These are phyloP conservation scores for Phenganax marumi DNA, from an alignment of 92 coral and sea anemone genomes.

Conservation along the genomic window DNA sequence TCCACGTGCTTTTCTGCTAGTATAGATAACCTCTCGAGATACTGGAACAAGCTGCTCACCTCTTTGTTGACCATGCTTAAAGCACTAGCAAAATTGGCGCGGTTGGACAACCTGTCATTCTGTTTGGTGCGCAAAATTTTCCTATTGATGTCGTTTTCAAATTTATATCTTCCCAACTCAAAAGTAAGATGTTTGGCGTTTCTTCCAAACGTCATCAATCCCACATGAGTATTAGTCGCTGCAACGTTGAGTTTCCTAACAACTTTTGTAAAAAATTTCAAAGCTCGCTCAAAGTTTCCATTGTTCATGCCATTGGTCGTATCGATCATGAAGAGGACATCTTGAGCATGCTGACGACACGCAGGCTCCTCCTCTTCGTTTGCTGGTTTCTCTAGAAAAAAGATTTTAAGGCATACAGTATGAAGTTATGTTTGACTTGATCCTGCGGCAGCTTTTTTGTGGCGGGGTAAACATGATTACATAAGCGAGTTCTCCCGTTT, in stretches of 20 bases:
- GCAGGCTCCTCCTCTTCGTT: neutral
- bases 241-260: constrained; percentile 27
- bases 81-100: constrained; percentile 1
- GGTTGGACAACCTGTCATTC: neutral
- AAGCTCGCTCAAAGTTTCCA: neutral
- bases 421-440: too few relatives aligned
- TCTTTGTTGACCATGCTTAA: constrained; percentile 20
- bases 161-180: constrained; percentile 10
- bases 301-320: constrained; percentile 1
- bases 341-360: constrained; percentile 15
- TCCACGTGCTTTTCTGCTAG: too few relatives aligned
- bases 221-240: constrained; percentile 20
- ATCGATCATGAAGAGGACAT: constrained; percentile 31
- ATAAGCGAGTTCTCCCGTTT: too few relatives aligned
- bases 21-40: neutral
- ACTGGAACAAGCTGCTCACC: neutral
- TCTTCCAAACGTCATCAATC: constrained; percentile 20
- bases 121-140: neutral
- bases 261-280: constrained; percentile 22
- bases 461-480: too few relatives aligned
- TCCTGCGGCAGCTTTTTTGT: too few relatives aligned
- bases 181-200: neutral
- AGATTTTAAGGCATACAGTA: neutral
- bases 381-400: constrained; percentile 1
- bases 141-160: constrained; percentile 1